Evolutionary conservation across 2,113 vertebrate species (phyloP).

Genomic region (Eupsittula cactorum): DNA sequence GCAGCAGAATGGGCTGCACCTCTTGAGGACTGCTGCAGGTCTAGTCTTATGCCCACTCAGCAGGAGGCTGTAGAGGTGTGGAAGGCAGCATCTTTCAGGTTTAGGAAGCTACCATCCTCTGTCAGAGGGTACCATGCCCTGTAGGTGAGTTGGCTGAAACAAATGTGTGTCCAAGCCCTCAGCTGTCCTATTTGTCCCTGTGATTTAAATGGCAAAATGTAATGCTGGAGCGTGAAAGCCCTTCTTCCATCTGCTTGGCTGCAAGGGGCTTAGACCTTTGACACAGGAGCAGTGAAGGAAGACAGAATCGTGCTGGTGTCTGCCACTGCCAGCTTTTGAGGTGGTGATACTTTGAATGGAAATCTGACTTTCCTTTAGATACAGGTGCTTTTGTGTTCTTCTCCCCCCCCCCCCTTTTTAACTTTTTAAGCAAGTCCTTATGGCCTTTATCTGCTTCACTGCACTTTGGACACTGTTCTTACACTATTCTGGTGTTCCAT

Average conservation of each 20-base stretch:
- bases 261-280: not conserved
- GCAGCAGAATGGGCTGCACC: not conserved
- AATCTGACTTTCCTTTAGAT: not conserved
- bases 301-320: not conserved
- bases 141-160: not conserved
- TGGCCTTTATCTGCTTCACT: not conserved
- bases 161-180: not conserved
- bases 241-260: not conserved
- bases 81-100: not conserved
- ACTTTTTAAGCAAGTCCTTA: not conserved
- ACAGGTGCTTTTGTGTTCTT: not conserved
- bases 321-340: not conserved
- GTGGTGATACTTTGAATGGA: not conserved
- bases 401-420: too few relatives aligned
- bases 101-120: accelerated
- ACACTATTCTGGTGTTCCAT: not conserved
- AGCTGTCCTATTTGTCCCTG: not conserved
- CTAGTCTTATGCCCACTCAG: not conserved
- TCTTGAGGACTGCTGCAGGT: not conserved
- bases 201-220: not conserved
- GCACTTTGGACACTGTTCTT: not conserved
- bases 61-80: not conserved
- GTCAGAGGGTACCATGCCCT: not conserved
- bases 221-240: accelerated
- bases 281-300: not conserved